Evolutionary conservation across 2,113 vertebrate genomes (phyloP).

Genomic region (Limanda limanda): DNA sequence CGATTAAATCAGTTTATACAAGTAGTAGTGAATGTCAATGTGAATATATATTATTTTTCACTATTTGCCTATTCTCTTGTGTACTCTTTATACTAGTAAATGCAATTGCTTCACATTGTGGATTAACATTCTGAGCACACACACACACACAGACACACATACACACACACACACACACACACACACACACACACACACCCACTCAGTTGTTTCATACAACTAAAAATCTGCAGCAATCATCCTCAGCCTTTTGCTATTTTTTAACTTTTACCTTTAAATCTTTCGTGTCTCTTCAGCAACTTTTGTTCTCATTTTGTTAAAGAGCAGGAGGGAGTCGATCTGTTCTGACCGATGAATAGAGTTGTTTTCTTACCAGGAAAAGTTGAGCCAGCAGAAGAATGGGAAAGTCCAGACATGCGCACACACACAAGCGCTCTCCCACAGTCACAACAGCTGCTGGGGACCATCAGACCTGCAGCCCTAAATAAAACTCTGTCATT

Average conservation of each 20-base stretch:
- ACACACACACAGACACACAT: not conserved
- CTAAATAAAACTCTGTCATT: constrained; percentile 53
- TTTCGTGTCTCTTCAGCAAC: not conserved
- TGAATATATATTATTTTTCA: not conserved
- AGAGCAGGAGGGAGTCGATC: not conserved
- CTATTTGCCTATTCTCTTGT: not conserved
- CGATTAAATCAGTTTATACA: not conserved
- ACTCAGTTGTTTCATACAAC: not conserved
- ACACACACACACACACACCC: not conserved
- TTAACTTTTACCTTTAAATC: constrained; percentile 7
- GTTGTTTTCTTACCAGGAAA: constrained; percentile 60
- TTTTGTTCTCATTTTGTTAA: constrained; percentile 5
- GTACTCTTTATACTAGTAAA: not conserved
- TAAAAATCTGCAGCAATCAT: not conserved
- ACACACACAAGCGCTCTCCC: not conserved
- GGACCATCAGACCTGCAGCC: constrained; percentile 29
- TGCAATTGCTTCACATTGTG: not conserved
- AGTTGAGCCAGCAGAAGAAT: constrained; percentile 23
- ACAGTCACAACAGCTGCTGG: constrained; percentile 67
- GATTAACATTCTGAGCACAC: not conserved
- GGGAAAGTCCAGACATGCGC: constrained; percentile 41
- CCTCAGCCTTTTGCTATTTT: constrained; percentile 23
- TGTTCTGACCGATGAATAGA: constrained; percentile 18
- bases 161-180: not conserved
- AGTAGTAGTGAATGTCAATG: not conserved